Base-by-base conservation (phyloP, 2,113 vertebrate species). In the Columba janthina region DNA sequence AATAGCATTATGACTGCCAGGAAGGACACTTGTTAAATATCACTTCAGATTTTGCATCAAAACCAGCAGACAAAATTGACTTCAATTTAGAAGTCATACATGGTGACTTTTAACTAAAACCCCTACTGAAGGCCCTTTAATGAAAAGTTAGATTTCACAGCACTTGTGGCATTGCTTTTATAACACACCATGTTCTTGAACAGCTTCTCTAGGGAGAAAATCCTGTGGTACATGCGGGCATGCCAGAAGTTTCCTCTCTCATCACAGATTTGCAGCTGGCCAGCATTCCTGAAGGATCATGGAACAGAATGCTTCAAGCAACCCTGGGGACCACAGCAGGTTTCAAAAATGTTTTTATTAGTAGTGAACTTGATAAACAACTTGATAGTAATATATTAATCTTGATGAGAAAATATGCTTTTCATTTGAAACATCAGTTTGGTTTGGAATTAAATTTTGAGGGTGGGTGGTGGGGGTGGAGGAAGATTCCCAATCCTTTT, bases 121-220 rank as follows among this genome's bases (percentile, higher is more conserved):
- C 60, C 16, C 29, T 44, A 48, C 48, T 67, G n/a, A 79, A 95
- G 88, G 36, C 29, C 44, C 38, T 64, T 92, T 90, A 94, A 82
- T 51, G 58, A 97, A 84, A 94, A 94, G 4, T 80, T 95, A 73
- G 31, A 69, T 96, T 95, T 85, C 56, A 72, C 31, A 93, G 93
- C 83, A 80, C 79, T 95, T 72, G 57, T 1, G 1, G 74, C 61
- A 95, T 66, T 96, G 32, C 46, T 94, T 94, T 97, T 87, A 26
- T 71, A 93, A 96, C 78, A 93, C 77, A 93, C 18, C 54, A 75
- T 94, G 95, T 97, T 97, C 93, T 89, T 83, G 42, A 96, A 89
- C 70, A 75, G 40, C 22, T 89, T 96, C 88, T 95, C 96, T 78
- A 74, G 94, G 57, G 94, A 95, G 80, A 97, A 95, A 96, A 81